phyloP scores from a whole-genome alignment of 1,140 invertebrate species.

The Tetranychus cinnabarinus region DNA sequence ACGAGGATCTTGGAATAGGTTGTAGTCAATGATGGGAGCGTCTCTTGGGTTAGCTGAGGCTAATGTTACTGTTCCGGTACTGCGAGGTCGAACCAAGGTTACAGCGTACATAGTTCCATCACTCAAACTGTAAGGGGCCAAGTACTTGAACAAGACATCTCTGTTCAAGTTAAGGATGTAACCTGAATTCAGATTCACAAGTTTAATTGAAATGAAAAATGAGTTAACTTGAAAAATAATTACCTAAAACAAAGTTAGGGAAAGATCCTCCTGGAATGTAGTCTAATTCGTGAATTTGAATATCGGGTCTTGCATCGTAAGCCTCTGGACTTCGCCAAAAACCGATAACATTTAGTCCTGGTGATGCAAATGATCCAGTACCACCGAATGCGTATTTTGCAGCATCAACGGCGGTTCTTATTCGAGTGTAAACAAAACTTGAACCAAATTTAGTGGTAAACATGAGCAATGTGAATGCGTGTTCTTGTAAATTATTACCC shows the following conservation, averaged over 20 bases:
- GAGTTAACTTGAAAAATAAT: not conserved
- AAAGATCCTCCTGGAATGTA: not conserved
- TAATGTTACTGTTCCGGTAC: constrained; percentile 47
- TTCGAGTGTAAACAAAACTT: not conserved
- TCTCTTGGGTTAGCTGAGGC: constrained; percentile 56
- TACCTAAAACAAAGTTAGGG: not conserved
- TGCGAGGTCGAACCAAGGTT: constrained; percentile 33
- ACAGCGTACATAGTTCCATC: not conserved
- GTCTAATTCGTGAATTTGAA: not conserved
- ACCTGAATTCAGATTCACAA: not conserved
- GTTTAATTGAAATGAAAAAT: not conserved
- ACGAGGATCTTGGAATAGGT: constrained; percentile 45
- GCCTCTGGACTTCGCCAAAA: not conserved
- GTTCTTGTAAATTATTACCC: constrained; percentile 24
- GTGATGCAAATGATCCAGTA: not conserved
- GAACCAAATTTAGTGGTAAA: not conserved
- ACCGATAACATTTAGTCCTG: not conserved
- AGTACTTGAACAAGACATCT: not conserved
- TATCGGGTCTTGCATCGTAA: not conserved
- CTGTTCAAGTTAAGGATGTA: not conserved
- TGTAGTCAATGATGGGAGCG: constrained; percentile 74
- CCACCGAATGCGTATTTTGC: not conserved
- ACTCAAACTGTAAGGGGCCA: not conserved
- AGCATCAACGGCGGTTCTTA: not conserved
- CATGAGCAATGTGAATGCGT: constrained; percentile 11